Evolutionary conservation across 2,113 vertebrate genomes (phyloP).

Genomic region (Tyrannus savana): DNA sequence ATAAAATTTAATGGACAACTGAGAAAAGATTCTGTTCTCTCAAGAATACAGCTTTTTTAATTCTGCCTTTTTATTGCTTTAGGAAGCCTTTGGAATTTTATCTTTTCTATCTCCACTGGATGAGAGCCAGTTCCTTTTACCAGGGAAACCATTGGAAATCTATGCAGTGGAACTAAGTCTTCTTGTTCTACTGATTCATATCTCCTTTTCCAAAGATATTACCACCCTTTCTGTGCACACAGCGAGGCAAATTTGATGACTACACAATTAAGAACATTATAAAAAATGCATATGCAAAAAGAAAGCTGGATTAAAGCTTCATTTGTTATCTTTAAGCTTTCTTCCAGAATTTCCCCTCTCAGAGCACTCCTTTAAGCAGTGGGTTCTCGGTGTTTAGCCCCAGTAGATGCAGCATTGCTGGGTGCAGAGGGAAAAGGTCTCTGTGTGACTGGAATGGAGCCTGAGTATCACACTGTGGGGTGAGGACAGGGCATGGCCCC

Average conservation of each 20-base stretch:
- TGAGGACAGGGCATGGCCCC: not conserved
- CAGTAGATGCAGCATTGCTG: not conserved
- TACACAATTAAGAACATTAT: not conserved
- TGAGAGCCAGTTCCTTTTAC: not conserved
- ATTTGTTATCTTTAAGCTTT: not conserved
- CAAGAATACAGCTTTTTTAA: not conserved
- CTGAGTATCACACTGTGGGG: rapidly evolving
- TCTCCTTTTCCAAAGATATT: not conserved
- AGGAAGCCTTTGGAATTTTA: not conserved
- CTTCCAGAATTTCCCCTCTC: not conserved
- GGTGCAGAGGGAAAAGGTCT: not conserved
- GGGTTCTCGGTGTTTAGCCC: not conserved
- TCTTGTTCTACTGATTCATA: not conserved
- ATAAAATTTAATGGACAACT: not conserved
- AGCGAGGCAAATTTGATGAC: not conserved
- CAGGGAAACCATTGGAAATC: not conserved
- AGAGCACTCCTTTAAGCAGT: not conserved
- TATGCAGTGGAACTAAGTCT: not conserved
- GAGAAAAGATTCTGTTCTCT: not conserved
- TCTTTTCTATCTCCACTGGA: not conserved
- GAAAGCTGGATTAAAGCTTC: not conserved
- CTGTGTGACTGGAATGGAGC: rapidly evolving
- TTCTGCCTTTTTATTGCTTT: not conserved
- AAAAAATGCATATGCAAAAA: not conserved
- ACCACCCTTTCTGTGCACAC: not conserved